Conservation (phyloP, 2,888 invertebrate genomes). For the Meiosimyza decipiens region DNA sequence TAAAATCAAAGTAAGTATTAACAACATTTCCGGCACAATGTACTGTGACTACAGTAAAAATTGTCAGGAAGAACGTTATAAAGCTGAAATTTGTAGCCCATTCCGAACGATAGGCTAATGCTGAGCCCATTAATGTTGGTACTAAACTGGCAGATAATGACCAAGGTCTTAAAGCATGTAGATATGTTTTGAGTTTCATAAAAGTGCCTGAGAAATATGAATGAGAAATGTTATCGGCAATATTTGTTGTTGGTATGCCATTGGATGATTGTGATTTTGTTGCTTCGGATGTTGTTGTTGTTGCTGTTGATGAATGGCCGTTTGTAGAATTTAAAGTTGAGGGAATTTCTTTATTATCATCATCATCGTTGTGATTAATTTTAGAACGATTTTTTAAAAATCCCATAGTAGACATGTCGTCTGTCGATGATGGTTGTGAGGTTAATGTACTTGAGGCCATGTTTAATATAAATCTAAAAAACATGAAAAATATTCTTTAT, state of each 20-base stretch:
- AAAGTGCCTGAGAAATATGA: conserved; percentile 67
- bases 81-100: conserved; percentile 82
- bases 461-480: neutral
- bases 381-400: neutral
- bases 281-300: neutral
- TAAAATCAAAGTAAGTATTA: conserved; percentile 95
- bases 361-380: neutral
- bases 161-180: conserved; percentile 92
- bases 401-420: neutral
- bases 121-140: conserved; percentile 90
- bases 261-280: neutral
- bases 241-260: conserved; percentile 1
- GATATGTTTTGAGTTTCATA: conserved; percentile 90
- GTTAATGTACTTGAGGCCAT: neutral
- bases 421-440: neutral
- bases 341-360: neutral
- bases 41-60: conserved; percentile 88
- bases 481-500: neutral
- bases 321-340: neutral
- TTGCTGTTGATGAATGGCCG: conserved; percentile 1
- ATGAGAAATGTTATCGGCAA: neutral
- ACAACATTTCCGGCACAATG: conserved; percentile 97
- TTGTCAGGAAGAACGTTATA: conserved; percentile 81
- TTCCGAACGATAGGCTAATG: conserved; percentile 85
- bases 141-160: conserved; percentile 91